Conservation (phyloP, 2,888 invertebrate genomes). For the Hipparchia sbordonii region DNA sequence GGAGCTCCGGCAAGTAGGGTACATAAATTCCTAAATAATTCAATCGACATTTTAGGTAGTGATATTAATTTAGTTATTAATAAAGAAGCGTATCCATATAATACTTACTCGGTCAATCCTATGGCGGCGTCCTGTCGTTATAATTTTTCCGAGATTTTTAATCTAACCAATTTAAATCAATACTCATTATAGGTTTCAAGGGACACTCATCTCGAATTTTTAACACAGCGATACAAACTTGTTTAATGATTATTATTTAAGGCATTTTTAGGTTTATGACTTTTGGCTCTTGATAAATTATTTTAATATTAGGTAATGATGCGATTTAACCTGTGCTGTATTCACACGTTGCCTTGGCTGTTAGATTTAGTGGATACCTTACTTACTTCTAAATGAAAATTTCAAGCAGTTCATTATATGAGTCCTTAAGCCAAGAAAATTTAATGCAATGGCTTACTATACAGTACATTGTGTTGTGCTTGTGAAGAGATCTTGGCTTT, state of each 20-base stretch:
- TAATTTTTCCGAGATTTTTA: slow-evolving; percentile 81
- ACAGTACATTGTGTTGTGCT: too few relatives aligned
- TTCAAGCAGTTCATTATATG: background rate
- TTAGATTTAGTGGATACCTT: background rate
- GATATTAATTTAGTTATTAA: background rate
- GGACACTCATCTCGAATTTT: slow-evolving; percentile 76
- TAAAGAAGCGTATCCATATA: slow-evolving; percentile 53
- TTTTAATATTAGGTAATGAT: slow-evolving; percentile 57
- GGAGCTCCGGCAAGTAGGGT: too few relatives aligned
- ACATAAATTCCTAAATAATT: too few relatives aligned
- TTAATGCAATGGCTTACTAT: too few relatives aligned
- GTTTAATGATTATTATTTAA: slow-evolving; percentile 79
- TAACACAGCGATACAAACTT: slow-evolving; percentile 74
- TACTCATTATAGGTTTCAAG: slow-evolving; percentile 80
- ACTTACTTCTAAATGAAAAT: background rate
- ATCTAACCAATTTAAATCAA: slow-evolving; percentile 81
- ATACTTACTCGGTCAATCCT: slow-evolving; percentile 49
- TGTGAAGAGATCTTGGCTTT: too few relatives aligned
- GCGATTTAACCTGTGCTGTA: slow-evolving; percentile 47
- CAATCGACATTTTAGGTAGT: background rate
- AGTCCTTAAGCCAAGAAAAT: background rate
- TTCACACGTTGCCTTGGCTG: background rate
- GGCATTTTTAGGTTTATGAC: slow-evolving; percentile 75
- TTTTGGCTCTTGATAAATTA: slow-evolving; percentile 68
- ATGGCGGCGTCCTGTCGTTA: slow-evolving; percentile 73